A percentile compares a stretch with the other conserved stretches of the same genome.
Conservation (phyloP, 37 sponge, comb jelly and placozoan species). For the Diacarnus erythraeanus region DNA sequence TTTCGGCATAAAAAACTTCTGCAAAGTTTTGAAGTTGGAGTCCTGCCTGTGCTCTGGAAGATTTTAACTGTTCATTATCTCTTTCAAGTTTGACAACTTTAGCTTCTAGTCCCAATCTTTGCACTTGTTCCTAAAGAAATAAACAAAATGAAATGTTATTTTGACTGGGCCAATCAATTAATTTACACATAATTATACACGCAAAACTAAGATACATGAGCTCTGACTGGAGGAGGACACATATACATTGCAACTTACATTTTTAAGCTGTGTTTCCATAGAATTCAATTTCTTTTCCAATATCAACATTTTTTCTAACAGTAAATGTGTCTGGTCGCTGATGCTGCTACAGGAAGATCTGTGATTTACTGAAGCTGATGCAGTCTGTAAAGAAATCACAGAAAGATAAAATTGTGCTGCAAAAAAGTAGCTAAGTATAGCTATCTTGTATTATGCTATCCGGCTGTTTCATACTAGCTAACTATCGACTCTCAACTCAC, state of each 20-base stretch:
- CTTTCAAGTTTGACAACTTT: conserved; percentile 54
- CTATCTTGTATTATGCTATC: neutral
- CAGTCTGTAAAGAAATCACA: no score
- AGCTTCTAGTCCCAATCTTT: conserved; percentile 57
- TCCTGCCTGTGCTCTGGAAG: conserved; percentile 24
- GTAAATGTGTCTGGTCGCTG: conserved; percentile 34
- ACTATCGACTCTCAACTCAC: neutral
- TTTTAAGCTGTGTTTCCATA: conserved; percentile 50
- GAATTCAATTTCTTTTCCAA: conserved; percentile 53
- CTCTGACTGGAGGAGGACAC: neutral
- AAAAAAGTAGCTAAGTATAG: neutral
- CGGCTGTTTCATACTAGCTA: no score
- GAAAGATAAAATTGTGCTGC: no score
- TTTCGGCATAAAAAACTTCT: conserved; percentile 45
- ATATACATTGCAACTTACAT: neutral
- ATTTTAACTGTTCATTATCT: conserved; percentile 51
- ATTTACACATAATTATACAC: neutral
- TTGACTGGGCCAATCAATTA: no score
- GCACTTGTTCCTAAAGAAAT: conserved; percentile 41
- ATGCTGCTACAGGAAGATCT: no score
- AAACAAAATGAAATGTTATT: neutral
- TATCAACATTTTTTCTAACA: conserved; percentile 41
- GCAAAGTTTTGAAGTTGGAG: conserved; percentile 63
- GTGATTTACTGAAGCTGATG: no score
- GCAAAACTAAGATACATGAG: neutral